Percentiles rank a stretch among this genome's conserved stretches.
Evolutionary conservation across 2,113 vertebrate genomes (phyloP).

Genomic region (Mirounga angustirostris): DNA sequence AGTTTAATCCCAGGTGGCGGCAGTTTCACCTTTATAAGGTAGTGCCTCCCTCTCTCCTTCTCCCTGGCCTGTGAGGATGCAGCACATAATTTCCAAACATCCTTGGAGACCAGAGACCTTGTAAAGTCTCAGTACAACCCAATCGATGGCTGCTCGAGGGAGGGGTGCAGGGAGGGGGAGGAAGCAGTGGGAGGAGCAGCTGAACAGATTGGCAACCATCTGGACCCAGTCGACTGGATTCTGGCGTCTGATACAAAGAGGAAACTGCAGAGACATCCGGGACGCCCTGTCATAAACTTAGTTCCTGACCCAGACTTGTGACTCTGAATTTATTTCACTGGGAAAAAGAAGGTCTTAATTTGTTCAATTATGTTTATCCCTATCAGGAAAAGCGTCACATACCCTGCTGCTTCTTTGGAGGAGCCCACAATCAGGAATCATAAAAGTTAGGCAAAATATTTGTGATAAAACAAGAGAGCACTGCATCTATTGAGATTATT

Average conservation of each 20-base stretch:
- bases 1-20: not conserved
- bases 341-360: slow-evolving; percentile 60
- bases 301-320: slow-evolving; percentile 60
- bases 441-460: slow-evolving; percentile 21
- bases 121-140: not conserved
- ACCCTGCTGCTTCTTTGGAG: not conserved
- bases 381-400: slow-evolving; percentile 23
- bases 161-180: not conserved
- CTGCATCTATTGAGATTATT: not conserved
- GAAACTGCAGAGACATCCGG: slow-evolving; percentile 63
- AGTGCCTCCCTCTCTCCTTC: not conserved
- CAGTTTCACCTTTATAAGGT: not conserved
- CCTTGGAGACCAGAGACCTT: not conserved
- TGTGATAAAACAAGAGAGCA: not conserved
- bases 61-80: not conserved
- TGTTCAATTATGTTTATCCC: slow-evolving; percentile 22
- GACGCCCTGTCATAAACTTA: slow-evolving; percentile 63
- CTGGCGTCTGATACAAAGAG: slow-evolving; percentile 46
- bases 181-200: not conserved
- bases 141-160: not conserved
- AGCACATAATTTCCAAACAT: not conserved
- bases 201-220: slow-evolving; percentile 41
- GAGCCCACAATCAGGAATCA: not conserved
- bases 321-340: slow-evolving; percentile 62
- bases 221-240: not conserved